phyloP scores from a whole-genome alignment of 2,113 vertebrate genomes.

The Suricata suricatta region DNA sequence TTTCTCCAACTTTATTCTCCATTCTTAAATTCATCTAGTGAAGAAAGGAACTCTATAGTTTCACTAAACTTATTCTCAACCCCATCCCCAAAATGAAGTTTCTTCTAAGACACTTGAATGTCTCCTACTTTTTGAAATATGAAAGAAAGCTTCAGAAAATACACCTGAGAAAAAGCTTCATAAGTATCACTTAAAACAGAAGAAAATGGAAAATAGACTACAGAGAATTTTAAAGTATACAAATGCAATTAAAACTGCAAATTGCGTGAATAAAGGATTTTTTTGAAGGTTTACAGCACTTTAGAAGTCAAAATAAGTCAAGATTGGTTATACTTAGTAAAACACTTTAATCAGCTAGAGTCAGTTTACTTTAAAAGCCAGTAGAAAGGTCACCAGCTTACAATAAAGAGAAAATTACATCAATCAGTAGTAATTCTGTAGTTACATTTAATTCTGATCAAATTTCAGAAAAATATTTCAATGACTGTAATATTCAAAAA shows the following conservation, averaged over 20 bases:
- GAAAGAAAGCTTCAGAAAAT: background rate
- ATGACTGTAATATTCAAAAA: background rate
- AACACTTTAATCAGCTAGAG: conserved; percentile 21
- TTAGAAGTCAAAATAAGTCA: background rate
- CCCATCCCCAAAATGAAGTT: background rate
- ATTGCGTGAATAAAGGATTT: conserved; percentile 2
- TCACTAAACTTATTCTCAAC: conserved; percentile 12
- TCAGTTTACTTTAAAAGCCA: conserved; percentile 11
- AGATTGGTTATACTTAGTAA: background rate
- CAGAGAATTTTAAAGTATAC: conserved; percentile 36
- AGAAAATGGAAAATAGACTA: background rate
- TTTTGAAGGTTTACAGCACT: background rate
- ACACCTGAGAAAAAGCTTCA: background rate
- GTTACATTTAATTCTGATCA: conserved; percentile 40
- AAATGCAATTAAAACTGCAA: conserved; percentile 45
- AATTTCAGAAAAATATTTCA: conserved; percentile 19
- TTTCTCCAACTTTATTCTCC: background rate
- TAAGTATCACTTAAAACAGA: conserved; percentile 3
- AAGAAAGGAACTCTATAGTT: background rate
- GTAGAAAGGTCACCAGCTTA: conserved; percentile 26
- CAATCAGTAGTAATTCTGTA: conserved; percentile 2
- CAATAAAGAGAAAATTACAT: background rate
- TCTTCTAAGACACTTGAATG: background rate
- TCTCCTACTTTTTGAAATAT: background rate
- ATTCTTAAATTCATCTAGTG: conserved; percentile 52